Base-by-base conservation (phyloP, 2,888 invertebrate genomes). In the Eilema depressum region DNA sequence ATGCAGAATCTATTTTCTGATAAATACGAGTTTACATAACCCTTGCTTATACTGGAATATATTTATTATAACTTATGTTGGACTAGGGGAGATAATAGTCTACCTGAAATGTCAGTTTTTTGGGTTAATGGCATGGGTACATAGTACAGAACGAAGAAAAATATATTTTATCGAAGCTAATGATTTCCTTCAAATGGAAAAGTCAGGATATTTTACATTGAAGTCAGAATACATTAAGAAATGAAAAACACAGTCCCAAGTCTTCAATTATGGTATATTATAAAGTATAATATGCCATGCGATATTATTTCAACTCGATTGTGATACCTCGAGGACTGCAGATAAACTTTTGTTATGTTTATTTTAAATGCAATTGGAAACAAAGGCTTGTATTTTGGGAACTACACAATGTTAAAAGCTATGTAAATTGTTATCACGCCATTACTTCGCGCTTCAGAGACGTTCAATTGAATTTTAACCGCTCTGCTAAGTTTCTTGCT, bases 381-480 rank as follows among this genome's bases (percentile, higher is more conserved):
- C 62, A 33, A 68, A 56, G 71, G 68, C 71, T 67, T 71, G 70
- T 71, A 75, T 80, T 78, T 73, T 41, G 62, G 69, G 69, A 79
- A 69, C 66, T 70, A 66, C 56, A 60, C 30, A 70, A 69, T 71
- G 68, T 73, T 78, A 61, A 70, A 74, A 71, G 74, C 71, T 62
- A 63, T 70, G 73, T 68, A 63, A 74, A 63, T 56, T 73, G 76
- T 78, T 80, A 80, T 76, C 76, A 71, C 60, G 60, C 75, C 63
- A 71, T 78, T 80, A 72, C 66, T 71, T 80, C 60, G 26, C 57
- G 69, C 59, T 65, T 66, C 64, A 68, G 59, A 70, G 63, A 71
- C 71, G 68, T 76, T 76, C 73, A 72, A 75, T 73, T 69, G 57
- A 71, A 59, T 68, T 64, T 47, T 72, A 64, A 59, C 28, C 33